Conservation (phyloP, 2,888 invertebrate species). For the Hemistola chrysoprasaria region DNA sequence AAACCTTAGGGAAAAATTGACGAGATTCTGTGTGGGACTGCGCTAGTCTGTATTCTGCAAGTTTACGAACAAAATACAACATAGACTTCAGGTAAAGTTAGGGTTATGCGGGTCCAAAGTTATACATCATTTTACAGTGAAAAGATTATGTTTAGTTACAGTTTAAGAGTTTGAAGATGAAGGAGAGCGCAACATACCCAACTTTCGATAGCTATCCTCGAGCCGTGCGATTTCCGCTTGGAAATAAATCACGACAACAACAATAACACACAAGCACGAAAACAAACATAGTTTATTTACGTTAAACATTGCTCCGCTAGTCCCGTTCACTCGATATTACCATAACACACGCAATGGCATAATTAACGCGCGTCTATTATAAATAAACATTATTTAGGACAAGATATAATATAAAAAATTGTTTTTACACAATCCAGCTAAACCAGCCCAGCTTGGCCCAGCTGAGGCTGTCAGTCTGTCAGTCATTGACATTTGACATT, state of each 20-base stretch:
- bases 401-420: slow-evolving; percentile 56
- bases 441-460: slow-evolving; percentile 25
- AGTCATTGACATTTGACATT: background rate
- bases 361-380: slow-evolving; percentile 58
- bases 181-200: slow-evolving; percentile 50
- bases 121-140: background rate
- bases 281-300: slow-evolving; percentile 73
- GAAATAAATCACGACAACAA: slow-evolving; percentile 71
- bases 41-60: slow-evolving; percentile 65
- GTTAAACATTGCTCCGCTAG: slow-evolving; percentile 66
- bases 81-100: slow-evolving; percentile 1
- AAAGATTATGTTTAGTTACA: background rate
- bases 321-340: slow-evolving; percentile 45
- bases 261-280: slow-evolving; percentile 69
- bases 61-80: slow-evolving; percentile 11
- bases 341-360: slow-evolving; percentile 53
- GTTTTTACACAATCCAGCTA: slow-evolving; percentile 36
- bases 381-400: slow-evolving; percentile 64
- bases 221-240: slow-evolving; percentile 71
- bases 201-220: slow-evolving; percentile 64
- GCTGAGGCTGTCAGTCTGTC: slow-evolving; percentile 12
- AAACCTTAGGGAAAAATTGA: slow-evolving; percentile 58
- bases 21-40: slow-evolving; percentile 62
- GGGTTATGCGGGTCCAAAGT: no score
- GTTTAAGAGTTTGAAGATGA: background rate